Conservation (phyloP, 2,888 invertebrate species). For the Mythimna vitellina region DNA sequence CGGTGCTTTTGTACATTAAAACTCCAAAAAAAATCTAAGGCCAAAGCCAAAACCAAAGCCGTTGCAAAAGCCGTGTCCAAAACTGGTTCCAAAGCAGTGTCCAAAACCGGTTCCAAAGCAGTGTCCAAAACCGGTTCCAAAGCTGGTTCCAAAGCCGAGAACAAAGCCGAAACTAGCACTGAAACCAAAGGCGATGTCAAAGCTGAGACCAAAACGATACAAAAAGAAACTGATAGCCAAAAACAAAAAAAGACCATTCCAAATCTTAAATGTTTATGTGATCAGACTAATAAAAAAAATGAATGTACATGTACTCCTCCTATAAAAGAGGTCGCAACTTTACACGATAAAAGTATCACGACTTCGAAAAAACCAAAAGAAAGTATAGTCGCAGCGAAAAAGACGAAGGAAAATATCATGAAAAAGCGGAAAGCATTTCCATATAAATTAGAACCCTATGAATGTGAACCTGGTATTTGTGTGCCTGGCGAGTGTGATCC, state of each 20-base stretch:
- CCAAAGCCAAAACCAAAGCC: neutral
- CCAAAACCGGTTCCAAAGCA: neutral
- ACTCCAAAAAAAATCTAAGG: constrained; percentile 57
- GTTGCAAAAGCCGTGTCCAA: neutral
- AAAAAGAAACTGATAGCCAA: neutral
- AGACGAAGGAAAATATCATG: constrained; percentile 14
- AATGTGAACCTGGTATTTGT: constrained; percentile 68
- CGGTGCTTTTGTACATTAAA: constrained; percentile 70
- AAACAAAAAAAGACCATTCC: neutral
- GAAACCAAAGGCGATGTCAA: neutral
- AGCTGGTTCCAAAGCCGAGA: neutral
- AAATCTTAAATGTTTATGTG: neutral
- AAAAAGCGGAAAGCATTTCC: constrained; percentile 17
- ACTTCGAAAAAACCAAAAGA: neutral
- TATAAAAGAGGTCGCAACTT: constrained; percentile 17
- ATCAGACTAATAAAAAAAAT: neutral
- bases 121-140: neutral
- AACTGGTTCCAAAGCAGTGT: neutral
- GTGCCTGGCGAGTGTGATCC: constrained; percentile 69
- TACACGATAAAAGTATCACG: constrained; percentile 16
- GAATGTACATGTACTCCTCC: constrained; percentile 9
- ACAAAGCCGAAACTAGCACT: neutral
- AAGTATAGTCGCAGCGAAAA: neutral
- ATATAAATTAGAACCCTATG: constrained; percentile 57
- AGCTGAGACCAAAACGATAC: neutral